A percentile compares a stretch with the other conserved stretches of the same genome.
Conservation (phyloP, 2,888 invertebrate species). For the Idaea straminata region DNA sequence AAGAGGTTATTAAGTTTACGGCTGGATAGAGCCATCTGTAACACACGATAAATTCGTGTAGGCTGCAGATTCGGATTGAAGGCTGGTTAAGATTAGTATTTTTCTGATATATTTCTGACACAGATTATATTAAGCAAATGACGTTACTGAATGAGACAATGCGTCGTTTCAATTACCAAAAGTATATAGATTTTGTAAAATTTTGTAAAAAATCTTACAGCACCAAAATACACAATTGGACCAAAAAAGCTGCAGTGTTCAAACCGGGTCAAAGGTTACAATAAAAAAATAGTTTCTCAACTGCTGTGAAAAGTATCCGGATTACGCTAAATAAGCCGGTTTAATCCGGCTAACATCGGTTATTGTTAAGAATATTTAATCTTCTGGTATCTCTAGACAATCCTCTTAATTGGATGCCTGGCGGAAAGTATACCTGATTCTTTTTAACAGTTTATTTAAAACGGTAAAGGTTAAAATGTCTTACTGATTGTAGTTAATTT, state of each 20-base stretch:
- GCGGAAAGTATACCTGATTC: not conserved
- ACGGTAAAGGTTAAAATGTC: too few relatives aligned
- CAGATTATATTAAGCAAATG: not conserved
- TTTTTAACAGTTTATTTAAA: not conserved
- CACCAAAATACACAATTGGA: too few relatives aligned
- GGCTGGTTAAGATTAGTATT: not conserved
- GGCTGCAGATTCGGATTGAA: not conserved
- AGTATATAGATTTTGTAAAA: too few relatives aligned
- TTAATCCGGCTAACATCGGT: not conserved
- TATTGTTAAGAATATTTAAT: conserved; percentile 1
- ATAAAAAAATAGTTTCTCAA: not conserved
- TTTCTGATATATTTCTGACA: not conserved
- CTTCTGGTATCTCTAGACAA: not conserved
- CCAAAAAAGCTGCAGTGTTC: not conserved
- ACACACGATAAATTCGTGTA: not conserved
- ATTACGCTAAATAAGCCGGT: conserved; percentile 8
- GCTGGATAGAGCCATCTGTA: not conserved
- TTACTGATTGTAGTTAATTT: too few relatives aligned
- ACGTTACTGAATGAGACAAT: too few relatives aligned
- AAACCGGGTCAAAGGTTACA: not conserved
- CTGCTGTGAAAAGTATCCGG: not conserved
- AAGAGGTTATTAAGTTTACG: not conserved
- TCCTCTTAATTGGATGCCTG: not conserved
- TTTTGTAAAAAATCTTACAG: too few relatives aligned
- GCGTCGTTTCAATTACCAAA: too few relatives aligned